Evolutionary conservation across 2,113 vertebrate genomes (phyloP), one percentile per base, ranked within the genome.

Genomic region (Upupa epops): DNA sequence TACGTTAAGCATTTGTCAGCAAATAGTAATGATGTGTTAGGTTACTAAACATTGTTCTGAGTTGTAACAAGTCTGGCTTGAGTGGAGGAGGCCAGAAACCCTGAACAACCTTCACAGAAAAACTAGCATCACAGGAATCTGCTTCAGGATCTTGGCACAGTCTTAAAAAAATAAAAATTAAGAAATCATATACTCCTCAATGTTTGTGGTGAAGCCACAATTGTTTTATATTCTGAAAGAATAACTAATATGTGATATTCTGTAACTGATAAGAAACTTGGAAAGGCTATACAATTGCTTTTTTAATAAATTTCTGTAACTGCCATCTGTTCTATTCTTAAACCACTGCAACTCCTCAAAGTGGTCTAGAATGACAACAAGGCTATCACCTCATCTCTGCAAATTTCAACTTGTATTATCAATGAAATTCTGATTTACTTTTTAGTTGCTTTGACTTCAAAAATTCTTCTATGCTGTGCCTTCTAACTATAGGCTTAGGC

Each of bases 401-500:
- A 48, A 37, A 49, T 48, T 22, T 29, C 15, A 42, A 42, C 15
- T 21, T 13, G 3, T 16, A 6, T 60, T 52, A 5, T 17, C 32
- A 49, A 49, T 52, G 17, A 45, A 78, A 42, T 55, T 36, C 7
- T 56, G 32, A 55, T 59, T 37, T 32, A 21, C 49, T 34, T 46
- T 40, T 8, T 25, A 42, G 45, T 42, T 29, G 3, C 64, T 71
- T 90, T 92, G 73, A 11, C 77, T 83, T 64, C 61, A 68, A 48
- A 45, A 9, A 3, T 71, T 74, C 48, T 58, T 42, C 54, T 65
- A 8, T 56, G 14, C 10, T 49, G 4, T 56, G 8, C 7, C 24
- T 68, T 78, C 94, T 90, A 92, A 86, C 88, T 86, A 76, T 54
- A 93, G 70, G 4, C 16, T 7, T 40, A 45, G 22, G 52, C 32